Base-by-base conservation (phyloP, 2,797 vertebrate genomes). In the Lophotriccus pileatus region DNA sequence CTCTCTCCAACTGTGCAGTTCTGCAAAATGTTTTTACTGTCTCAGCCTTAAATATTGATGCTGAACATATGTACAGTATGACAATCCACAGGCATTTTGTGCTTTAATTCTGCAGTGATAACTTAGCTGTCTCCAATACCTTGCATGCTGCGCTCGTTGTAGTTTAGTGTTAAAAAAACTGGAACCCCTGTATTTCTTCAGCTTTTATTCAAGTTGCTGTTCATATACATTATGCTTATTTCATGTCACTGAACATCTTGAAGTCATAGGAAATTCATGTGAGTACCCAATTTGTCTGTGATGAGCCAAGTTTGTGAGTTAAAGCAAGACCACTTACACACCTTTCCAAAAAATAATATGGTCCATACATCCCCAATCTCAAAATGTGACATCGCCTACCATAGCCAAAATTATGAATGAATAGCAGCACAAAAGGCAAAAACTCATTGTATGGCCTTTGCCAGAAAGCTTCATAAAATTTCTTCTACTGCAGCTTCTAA, bases 11-110 rank as follows among this genome's bases (percentile, higher is more conserved):
- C 86, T 87, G 56, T 89, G 87, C 50, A 63, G 34, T 64, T 96
- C 91, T 95, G 94, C 69, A 88, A 79, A 92, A 66, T n/a, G 46
- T 84, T 97, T 94, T 63, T 49, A 46, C 86, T 94, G 67, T 87
- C 95, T 94, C 93, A 91, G 94, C 93, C 87, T 90, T 83, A 95
- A 96, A 93, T 94, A 94, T 91, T 88, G 80, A 95, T 91, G 90
- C 78, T 92, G 94, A 94, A 80, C 94, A 95, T 90, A 95, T 85
- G 96, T 69, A 64, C 14, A 19, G n/a, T 3, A 87, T 88, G 91
- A 96, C 78, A 94, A 84, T 87, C 56, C 4, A 0, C 89, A 95
- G 87, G 80, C 90, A 84, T 70, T 89, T 79, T 79, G 59, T 47
- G 41, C 55, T 76, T 86, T 63, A 91, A 79, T 85, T 92, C 91